Conservation (phyloP, 2,113 vertebrate genomes). For the Nesoenas mayeri region DNA sequence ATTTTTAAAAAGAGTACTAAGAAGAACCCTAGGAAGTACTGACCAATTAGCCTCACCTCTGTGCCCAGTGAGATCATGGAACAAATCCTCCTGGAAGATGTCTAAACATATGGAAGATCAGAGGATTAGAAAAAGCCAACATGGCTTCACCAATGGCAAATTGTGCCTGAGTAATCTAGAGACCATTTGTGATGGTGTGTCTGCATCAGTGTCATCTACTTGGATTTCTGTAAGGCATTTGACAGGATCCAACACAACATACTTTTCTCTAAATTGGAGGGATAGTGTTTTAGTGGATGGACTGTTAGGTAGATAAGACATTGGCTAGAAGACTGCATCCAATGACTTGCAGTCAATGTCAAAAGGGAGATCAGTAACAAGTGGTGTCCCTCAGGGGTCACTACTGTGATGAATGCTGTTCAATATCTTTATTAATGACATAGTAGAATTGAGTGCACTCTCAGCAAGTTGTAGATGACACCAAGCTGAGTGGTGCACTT, state of each 20-base stretch:
- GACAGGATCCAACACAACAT: background rate
- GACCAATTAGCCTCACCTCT: too few relatives aligned
- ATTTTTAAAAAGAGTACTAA: too few relatives aligned
- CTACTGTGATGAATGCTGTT: background rate
- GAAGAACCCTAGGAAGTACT: too few relatives aligned
- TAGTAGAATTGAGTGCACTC: background rate
- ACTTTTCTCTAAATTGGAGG: background rate
- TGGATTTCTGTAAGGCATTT: background rate
- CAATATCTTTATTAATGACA: background rate
- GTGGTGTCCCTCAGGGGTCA: background rate
- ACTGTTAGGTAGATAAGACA: background rate
- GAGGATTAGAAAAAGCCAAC: background rate
- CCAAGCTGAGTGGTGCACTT: background rate
- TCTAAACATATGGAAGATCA: background rate
- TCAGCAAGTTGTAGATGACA: background rate
- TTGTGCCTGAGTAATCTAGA: too few relatives aligned
- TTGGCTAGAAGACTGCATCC: background rate
- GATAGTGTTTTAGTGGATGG: background rate
- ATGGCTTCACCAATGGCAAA: background rate
- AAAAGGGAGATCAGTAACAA: background rate
- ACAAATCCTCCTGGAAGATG: too few relatives aligned
- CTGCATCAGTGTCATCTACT: background rate
- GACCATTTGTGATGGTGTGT: too few relatives aligned
- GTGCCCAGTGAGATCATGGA: too few relatives aligned
- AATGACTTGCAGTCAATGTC: background rate